phyloP scores from a whole-genome alignment of 2,888 invertebrate genomes.

The Prenolepis imparis region DNA sequence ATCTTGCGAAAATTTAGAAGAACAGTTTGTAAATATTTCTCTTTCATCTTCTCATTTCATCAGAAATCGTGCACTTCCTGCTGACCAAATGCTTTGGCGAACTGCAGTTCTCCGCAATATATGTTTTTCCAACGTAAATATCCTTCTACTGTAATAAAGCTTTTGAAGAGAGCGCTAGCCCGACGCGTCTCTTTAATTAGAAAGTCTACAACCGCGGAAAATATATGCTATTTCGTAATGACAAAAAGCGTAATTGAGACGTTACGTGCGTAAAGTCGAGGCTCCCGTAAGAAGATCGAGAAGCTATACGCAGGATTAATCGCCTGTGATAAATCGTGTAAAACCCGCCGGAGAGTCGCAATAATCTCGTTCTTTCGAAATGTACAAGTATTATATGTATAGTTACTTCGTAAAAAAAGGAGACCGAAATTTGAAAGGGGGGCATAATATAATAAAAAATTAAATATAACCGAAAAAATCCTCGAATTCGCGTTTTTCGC shows the following conservation, averaged over 20 bases:
- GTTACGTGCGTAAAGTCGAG: conserved; percentile 28
- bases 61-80: not conserved
- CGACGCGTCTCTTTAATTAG: conserved; percentile 30
- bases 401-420: not conserved
- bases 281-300: conserved; percentile 25
- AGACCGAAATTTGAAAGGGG: not conserved
- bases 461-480: not conserved
- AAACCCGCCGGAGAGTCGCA: conserved; percentile 8
- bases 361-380: conserved; percentile 17
- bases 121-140: conserved; percentile 20
- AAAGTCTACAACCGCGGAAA: conserved; percentile 33
- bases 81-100: not conserved
- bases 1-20: not conserved
- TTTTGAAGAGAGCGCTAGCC: conserved; percentile 2
- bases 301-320: conserved; percentile 28
- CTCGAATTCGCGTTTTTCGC: not conserved
- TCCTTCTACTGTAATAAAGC: not conserved
- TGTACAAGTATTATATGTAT: not conserved
- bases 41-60: not conserved
- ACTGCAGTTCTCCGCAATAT: not conserved
- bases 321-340: conserved; percentile 31
- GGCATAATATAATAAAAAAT: not conserved
- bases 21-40: not conserved
- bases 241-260: conserved; percentile 49
- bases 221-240: conserved; percentile 32